A percentile compares a stretch with the other conserved stretches of the same genome.
These are phyloP conservation scores for Enteromius treurensis DNA, from an alignment of 2,797 vertebrate genomes.

Conservation along the genomic window DNA sequence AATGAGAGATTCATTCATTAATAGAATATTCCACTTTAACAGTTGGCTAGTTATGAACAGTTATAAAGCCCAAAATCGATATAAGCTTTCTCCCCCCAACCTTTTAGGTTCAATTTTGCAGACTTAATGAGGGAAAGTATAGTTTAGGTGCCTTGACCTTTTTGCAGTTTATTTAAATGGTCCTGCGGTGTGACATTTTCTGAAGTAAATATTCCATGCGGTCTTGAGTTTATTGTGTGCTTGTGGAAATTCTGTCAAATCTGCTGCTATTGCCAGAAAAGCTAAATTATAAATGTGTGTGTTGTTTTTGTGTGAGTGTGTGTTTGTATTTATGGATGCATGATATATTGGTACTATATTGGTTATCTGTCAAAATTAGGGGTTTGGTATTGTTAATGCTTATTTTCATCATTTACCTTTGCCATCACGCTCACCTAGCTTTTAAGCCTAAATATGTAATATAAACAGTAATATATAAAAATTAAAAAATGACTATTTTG, in stretches of 20 bases:
- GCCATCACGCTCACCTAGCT: not conserved
- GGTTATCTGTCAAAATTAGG: not conserved
- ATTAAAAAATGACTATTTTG: not conserved
- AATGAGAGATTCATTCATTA: constrained; percentile 31
- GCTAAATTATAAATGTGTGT: not conserved
- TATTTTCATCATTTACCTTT: not conserved
- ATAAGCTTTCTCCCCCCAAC: not conserved
- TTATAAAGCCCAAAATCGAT: not conserved
- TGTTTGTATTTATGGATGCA: not conserved
- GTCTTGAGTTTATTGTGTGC: not conserved
- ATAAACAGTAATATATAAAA: not conserved
- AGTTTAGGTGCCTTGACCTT: constrained; percentile 15
- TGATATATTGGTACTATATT: not conserved
- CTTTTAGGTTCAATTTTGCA: not conserved
- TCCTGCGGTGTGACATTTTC: constrained; percentile 36
- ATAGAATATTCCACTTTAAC: constrained; percentile 33
- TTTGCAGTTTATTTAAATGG: constrained; percentile 25
- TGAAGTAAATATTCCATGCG: constrained; percentile 16
- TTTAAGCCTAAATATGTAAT: not conserved
- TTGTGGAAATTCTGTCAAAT: not conserved
- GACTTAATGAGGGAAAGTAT: constrained; percentile 11
- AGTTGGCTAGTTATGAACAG: constrained; percentile 2
- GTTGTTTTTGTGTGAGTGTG: too few relatives aligned
- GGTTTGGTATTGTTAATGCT: not conserved
- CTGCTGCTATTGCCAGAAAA: not conserved